Percentiles rank a stretch among this genome's conserved stretches.
Evolutionary conservation across 2,888 invertebrate genomes (phyloP).

Genomic region (Linnaemya vulpina): DNA sequence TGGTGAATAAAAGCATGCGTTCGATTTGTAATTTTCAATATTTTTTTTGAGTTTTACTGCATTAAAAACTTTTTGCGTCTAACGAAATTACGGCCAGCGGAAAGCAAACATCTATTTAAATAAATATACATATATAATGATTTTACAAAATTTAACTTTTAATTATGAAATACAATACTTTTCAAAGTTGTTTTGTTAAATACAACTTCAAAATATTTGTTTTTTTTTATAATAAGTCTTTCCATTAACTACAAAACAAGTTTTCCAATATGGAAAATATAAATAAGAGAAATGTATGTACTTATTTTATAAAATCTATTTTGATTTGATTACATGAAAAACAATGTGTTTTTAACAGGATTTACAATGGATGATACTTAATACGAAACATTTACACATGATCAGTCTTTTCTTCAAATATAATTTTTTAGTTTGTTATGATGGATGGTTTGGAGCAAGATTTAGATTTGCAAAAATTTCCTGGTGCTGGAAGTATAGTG

Average conservation of each 20-base stretch:
- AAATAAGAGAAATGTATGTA: conserved; percentile 29
- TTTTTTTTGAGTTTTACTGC: neutral
- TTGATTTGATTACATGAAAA: conserved; percentile 29
- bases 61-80: neutral
- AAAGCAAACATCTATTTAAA: conserved; percentile 2
- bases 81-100: neutral
- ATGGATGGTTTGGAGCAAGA: neutral
- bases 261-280: conserved; percentile 74
- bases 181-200: conserved; percentile 31
- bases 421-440: neutral
- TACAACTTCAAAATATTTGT: conserved; percentile 40
- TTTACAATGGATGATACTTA: conserved; percentile 46
- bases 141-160: conserved; percentile 19
- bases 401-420: conserved; percentile 52
- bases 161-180: conserved; percentile 57
- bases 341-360: conserved; percentile 58
- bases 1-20: conserved; percentile 18
- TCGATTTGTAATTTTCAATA: conserved; percentile 13
- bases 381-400: conserved; percentile 52
- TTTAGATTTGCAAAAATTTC: conserved; percentile 78
- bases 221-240: conserved; percentile 59
- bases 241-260: conserved; percentile 63
- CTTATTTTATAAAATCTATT: conserved; percentile 36
- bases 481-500: conserved; percentile 72
- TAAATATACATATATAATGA: too few relatives aligned